Evolutionary conservation across 2,888 invertebrate species (phyloP).

Genomic region (Drosophila recens): DNA sequence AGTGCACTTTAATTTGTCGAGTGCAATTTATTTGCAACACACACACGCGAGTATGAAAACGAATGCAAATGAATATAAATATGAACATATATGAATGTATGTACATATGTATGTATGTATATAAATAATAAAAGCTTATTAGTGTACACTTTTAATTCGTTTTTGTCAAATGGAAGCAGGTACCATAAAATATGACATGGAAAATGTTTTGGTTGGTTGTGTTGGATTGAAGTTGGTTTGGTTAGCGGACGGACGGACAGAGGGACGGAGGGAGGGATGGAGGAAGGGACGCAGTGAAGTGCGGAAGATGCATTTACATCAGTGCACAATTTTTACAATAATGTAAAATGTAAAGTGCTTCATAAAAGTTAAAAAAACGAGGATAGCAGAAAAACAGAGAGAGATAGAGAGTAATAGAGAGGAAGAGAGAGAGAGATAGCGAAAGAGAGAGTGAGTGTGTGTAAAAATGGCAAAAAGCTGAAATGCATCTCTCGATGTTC

Average conservation of each 20-base stretch:
- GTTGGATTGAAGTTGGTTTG: slow-evolving; percentile 34
- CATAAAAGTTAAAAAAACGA: slow-evolving; percentile 1
- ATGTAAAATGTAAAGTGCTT: slow-evolving; percentile 60
- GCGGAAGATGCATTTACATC: slow-evolving; percentile 78
- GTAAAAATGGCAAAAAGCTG: slow-evolving; percentile 14
- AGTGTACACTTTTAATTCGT: slow-evolving; percentile 75
- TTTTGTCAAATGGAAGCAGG: slow-evolving; percentile 69
- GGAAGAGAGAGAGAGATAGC: not conserved
- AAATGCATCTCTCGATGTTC: slow-evolving; percentile 38
- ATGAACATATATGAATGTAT: slow-evolving; percentile 38
- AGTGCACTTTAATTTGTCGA: slow-evolving; percentile 46
- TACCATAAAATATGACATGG: slow-evolving; percentile 5
- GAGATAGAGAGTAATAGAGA: not conserved
- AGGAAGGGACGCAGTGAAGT: slow-evolving; percentile 54
- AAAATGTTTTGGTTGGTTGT: not conserved
- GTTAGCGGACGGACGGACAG: slow-evolving; percentile 44
- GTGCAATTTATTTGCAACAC: slow-evolving; percentile 74
- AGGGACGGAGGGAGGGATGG: slow-evolving; percentile 8
- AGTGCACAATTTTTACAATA: slow-evolving; percentile 80
- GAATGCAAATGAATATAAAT: slow-evolving; percentile 37
- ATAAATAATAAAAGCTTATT: slow-evolving; percentile 79
- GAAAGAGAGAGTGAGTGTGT: slow-evolving; percentile 1
- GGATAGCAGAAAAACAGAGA: not conserved
- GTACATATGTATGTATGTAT: not conserved
- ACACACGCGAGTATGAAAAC: slow-evolving; percentile 34